phyloP scores from a whole-genome alignment of 2,797 vertebrate genomes.

The Carduelis carduelis region DNA sequence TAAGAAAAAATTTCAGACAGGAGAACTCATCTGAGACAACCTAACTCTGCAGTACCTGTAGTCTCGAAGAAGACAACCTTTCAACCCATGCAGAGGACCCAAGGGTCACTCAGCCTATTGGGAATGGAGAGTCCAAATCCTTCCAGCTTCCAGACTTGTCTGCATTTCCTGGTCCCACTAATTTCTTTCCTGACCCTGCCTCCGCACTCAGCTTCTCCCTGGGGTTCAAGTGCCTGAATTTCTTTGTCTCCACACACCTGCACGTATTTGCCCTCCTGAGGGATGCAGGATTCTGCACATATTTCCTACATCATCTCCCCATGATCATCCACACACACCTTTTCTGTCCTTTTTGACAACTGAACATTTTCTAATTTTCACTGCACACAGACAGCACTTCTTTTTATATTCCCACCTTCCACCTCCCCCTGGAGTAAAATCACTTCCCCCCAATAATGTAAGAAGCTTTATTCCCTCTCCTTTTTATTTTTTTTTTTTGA shows the following conservation, averaged over 20 bases:
- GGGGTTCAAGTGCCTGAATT: neutral
- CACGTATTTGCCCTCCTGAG: neutral
- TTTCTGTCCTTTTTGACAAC: neutral
- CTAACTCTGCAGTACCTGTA: neutral
- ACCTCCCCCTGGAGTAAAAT: neutral
- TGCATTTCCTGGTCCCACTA: neutral
- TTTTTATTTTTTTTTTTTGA: neutral
- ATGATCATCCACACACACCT: neutral
- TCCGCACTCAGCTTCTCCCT: neutral
- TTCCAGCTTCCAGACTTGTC: neutral
- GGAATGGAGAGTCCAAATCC: neutral
- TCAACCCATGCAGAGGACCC: rapidly evolving
- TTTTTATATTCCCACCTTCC: neutral
- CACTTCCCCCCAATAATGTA: neutral
- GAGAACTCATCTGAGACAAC: neutral
- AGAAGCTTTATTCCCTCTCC: neutral
- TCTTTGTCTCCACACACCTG: neutral
- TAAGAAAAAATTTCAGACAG: neutral
- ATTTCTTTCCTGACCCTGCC: neutral
- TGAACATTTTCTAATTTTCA: neutral
- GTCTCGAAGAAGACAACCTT: neutral
- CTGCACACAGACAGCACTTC: neutral
- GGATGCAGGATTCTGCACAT: neutral
- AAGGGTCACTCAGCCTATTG: neutral
- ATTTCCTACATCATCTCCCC: neutral